Percentiles rank a stretch among this genome's conserved stretches.
phyloP scores from a whole-genome alignment of 2,888 invertebrate genomes.

The Muscina levida region DNA sequence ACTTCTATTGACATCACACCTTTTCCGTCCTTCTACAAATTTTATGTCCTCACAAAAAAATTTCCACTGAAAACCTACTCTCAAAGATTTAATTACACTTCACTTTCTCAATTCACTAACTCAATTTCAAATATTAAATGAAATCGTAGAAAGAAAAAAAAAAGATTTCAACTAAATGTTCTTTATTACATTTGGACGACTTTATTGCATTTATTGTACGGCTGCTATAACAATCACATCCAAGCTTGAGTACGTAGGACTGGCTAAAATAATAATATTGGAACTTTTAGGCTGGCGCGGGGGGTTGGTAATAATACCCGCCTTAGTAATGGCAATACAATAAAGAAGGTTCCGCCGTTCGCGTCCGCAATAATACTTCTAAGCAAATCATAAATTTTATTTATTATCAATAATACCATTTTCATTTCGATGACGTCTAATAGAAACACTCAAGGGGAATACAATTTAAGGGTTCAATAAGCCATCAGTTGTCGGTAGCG shows the following conservation, averaged over 20 bases:
- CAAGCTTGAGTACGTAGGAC: not conserved
- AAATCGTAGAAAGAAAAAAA: too few species aligned
- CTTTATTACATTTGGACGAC: slow-evolving; percentile 22
- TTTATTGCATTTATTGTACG: not conserved
- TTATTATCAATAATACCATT: slow-evolving; percentile 23
- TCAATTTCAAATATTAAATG: not conserved
- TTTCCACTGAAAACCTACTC: too few species aligned
- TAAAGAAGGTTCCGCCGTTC: too few species aligned
- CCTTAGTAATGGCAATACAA: too few species aligned
- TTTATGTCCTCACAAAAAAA: too few species aligned
- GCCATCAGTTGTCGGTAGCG: not conserved
- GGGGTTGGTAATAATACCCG: too few species aligned
- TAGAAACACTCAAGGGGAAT: slow-evolving; percentile 16
- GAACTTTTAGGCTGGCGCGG: too few species aligned
- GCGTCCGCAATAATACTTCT: slow-evolving; percentile 26
- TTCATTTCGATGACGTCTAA: not conserved
- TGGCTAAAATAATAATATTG: too few species aligned
- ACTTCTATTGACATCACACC: too few species aligned
- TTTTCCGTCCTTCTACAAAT: too few species aligned
- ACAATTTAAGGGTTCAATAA: slow-evolving; percentile 52
- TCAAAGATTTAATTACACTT: slow-evolving; percentile 15
- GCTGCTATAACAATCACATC: slow-evolving; percentile 29
- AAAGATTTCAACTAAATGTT: slow-evolving; percentile 18
- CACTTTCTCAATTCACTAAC: slow-evolving; percentile 1
- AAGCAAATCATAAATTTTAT: slow-evolving; percentile 49